phyloP scores from a whole-genome alignment of 2,797 vertebrate genomes.

The Pipistrellus nathusii region DNA sequence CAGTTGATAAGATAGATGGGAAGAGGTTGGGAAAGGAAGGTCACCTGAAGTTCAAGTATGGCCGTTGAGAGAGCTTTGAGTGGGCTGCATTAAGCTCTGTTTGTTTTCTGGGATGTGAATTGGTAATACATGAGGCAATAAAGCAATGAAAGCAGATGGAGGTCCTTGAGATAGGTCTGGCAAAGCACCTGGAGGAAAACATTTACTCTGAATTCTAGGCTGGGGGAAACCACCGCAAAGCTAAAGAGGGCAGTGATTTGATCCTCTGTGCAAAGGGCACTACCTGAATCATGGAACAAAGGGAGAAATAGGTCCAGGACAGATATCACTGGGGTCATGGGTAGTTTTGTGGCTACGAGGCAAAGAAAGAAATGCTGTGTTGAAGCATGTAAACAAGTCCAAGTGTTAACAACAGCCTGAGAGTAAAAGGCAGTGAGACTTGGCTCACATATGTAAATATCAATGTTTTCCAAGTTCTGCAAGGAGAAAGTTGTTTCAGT shows the following conservation, averaged over 20 bases:
- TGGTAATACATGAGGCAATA: background rate
- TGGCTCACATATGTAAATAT: background rate
- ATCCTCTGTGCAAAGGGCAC: background rate
- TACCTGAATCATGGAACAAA: background rate
- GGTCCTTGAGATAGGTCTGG: background rate
- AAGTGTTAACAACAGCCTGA: background rate
- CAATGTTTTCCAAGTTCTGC: background rate
- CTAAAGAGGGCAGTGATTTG: background rate
- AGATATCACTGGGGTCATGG: background rate
- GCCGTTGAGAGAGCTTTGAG: background rate
- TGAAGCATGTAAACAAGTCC: background rate
- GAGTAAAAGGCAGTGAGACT: background rate
- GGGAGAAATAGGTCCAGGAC: background rate
- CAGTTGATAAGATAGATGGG: background rate
- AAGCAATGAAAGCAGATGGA: background rate
- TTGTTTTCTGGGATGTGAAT: background rate
- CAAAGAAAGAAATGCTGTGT: background rate
- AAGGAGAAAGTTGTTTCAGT: background rate
- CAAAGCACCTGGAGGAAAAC: background rate
- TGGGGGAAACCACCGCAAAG: background rate
- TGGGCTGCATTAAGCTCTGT: background rate
- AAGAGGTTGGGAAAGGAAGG: background rate
- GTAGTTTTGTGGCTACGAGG: background rate
- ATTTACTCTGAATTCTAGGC: constrained; percentile 9
- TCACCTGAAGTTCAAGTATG: background rate